These are phyloP conservation scores for Orius insidiosus DNA, from an alignment of 1,140 invertebrate genomes.

Conservation along the genomic window DNA sequence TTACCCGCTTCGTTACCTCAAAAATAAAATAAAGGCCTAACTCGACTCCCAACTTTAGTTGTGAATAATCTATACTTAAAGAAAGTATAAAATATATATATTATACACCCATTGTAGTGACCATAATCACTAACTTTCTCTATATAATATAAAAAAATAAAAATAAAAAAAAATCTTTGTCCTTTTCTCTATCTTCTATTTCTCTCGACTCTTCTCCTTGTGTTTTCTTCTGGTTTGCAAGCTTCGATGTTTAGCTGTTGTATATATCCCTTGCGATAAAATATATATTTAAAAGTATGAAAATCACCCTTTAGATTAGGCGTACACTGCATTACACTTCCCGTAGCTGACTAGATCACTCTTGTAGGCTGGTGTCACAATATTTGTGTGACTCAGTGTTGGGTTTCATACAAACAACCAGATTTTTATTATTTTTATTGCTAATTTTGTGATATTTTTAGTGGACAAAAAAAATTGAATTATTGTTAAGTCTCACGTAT, in stretches of 20 bases:
- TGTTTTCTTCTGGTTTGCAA: conserved; percentile 14
- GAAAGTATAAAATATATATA: conserved; percentile 5
- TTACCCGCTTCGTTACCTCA: conserved; percentile 16
- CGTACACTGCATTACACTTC: conserved; percentile 4
- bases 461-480: conserved; percentile 22
- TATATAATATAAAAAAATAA: neutral
- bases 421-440: conserved; percentile 19
- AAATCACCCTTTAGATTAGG: conserved; percentile 8
- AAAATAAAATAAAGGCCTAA: conserved; percentile 15
- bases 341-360: conserved; percentile 14
- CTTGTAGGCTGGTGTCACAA: conserved; percentile 16
- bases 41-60: conserved; percentile 14
- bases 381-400: conserved; percentile 11
- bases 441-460: conserved; percentile 24
- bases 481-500: conserved; percentile 23
- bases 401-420: conserved; percentile 3
- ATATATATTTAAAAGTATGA: too few relatives aligned
- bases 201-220: conserved; percentile 1
- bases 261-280: conserved; percentile 11
- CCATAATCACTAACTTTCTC: too few relatives aligned
- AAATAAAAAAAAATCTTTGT: conserved; percentile 1
- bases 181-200: too few relatives aligned
- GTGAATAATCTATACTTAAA: conserved; percentile 7
- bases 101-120: conserved; percentile 4
- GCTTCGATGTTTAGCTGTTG: conserved; percentile 14